Percentiles rank a stretch among this genome's conserved stretches.
Evolutionary conservation across 2,113 vertebrate genomes (phyloP).

Genomic region (Nothocercus nigrocapillus): DNA sequence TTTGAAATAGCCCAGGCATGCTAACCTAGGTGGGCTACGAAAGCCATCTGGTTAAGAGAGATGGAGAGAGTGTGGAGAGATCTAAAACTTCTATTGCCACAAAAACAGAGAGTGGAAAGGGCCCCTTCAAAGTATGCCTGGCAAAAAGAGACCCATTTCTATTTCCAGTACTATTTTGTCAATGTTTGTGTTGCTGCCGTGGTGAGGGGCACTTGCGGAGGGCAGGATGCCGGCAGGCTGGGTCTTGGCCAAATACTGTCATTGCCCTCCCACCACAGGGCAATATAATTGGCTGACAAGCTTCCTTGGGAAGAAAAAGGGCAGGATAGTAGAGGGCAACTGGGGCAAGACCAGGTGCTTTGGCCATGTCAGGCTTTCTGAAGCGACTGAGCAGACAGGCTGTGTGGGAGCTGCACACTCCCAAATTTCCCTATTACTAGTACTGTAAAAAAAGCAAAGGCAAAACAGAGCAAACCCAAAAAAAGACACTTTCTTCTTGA

Average conservation of each 20-base stretch:
- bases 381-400: background rate
- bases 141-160: background rate
- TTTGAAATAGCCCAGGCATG: background rate
- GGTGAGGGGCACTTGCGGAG: background rate
- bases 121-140: background rate
- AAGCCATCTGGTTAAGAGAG: background rate
- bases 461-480: too few relatives aligned
- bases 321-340: rapidly evolving
- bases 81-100: background rate
- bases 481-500: background rate
- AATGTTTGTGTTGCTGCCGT: background rate
- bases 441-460: background rate
- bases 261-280: background rate
- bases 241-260: background rate
- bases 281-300: background rate
- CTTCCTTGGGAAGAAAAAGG: background rate
- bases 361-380: background rate
- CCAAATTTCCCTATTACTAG: background rate
- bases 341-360: background rate
- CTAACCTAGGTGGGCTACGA: background rate
- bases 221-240: background rate
- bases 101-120: background rate
- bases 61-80: too few relatives aligned
- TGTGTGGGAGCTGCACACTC: background rate
- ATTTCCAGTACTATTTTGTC: background rate